A percentile compares a stretch with the other conserved stretches of the same genome.
Evolutionary conservation across 2,797 vertebrate species (phyloP).

Genomic region (Psittacula derbiana): DNA sequence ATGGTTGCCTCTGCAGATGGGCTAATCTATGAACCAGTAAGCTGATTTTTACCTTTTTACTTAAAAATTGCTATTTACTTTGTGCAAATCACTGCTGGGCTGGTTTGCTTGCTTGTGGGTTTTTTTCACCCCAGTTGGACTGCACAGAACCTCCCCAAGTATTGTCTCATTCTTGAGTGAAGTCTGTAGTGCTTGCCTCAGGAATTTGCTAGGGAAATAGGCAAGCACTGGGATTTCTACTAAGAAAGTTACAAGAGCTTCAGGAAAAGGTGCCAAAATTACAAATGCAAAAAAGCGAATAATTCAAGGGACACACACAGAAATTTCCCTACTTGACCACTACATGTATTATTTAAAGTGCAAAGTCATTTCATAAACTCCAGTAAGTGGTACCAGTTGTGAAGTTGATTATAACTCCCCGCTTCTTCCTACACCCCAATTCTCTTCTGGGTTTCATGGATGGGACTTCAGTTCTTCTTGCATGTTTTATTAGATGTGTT

Average conservation of each 20-base stretch:
- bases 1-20: slow-evolving; percentile 92
- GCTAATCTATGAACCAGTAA: slow-evolving; percentile 92
- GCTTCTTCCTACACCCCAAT: rapidly evolving
- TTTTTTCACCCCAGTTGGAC: neutral
- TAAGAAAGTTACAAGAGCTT: neutral
- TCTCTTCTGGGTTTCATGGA: neutral
- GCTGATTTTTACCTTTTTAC: slow-evolving; percentile 58
- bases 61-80: neutral
- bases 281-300: neutral
- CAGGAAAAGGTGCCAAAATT: neutral
- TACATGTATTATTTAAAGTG: neutral
- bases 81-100: rapidly evolving
- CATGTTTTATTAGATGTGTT: neutral
- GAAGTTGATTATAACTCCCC: neutral
- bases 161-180: neutral
- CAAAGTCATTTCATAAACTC: neutral
- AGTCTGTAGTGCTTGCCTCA: neutral
- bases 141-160: neutral
- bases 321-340: neutral
- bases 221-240: neutral
- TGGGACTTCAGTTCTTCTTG: neutral
- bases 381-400: neutral
- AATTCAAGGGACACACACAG: neutral
- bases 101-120: neutral
- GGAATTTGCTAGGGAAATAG: neutral